A percentile compares a stretch with the other conserved stretches of the same genome.
Evolutionary conservation across 2,113 vertebrate species (phyloP).

Genomic region (Osmerus mordax): DNA sequence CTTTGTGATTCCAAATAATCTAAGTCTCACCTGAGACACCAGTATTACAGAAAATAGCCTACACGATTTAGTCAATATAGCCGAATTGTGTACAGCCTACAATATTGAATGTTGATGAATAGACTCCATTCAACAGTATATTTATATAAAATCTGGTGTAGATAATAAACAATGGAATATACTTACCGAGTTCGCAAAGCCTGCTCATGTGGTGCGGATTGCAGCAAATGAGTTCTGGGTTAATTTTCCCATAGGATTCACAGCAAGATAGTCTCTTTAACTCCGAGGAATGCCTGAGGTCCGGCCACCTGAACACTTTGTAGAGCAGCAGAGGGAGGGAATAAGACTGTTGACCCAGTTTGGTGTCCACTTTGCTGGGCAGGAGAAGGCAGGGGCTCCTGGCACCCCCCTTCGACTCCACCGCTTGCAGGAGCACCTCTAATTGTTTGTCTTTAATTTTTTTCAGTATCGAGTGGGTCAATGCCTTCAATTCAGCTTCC

Average conservation of each 20-base stretch:
- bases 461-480: conserved; percentile 90
- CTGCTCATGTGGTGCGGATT: conserved; percentile 97
- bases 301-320: conserved; percentile 97
- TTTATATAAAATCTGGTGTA: too few relatives aligned
- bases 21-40: too few relatives aligned
- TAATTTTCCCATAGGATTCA: conserved; percentile 91
- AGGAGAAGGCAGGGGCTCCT: conserved; percentile 88
- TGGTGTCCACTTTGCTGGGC: conserved; percentile 85
- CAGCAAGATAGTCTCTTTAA: conserved; percentile 93
- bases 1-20: too few relatives aligned
- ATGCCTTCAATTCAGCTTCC: conserved; percentile 89
- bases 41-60: too few relatives aligned
- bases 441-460: conserved; percentile 93
- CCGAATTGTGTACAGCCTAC: too few relatives aligned
- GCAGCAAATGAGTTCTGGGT: conserved; percentile 92
- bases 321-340: conserved; percentile 90
- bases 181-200: conserved; percentile 93
- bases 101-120: not conserved
- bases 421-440: conserved; percentile 89
- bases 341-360: conserved; percentile 84
- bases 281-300: conserved; percentile 91
- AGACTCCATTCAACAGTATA: not conserved
- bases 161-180: not conserved
- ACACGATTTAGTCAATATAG: too few relatives aligned
- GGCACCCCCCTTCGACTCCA: conserved; percentile 89